Percentiles rank a stretch among this genome's conserved stretches.
Conservation (phyloP, 2,888 invertebrate genomes). For the Brachylomia viminalis region DNA sequence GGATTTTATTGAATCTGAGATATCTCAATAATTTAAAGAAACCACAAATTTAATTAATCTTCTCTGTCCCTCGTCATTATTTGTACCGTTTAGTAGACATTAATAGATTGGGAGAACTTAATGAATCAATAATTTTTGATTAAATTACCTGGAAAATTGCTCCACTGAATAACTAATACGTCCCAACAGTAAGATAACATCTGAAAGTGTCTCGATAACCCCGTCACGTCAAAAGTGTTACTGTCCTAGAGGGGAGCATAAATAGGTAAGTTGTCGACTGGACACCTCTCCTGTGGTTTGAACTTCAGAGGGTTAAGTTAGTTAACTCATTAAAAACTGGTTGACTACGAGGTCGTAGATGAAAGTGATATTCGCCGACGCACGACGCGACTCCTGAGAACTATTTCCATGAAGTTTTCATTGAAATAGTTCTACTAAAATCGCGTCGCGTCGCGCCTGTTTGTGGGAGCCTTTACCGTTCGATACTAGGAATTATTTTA, state of each 20-base stretch:
- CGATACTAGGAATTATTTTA: slow-evolving; percentile 40
- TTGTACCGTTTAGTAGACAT: background rate
- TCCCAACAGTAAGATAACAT: slow-evolving; percentile 51
- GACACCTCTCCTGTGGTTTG: slow-evolving; percentile 63
- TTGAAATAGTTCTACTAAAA: too few species aligned
- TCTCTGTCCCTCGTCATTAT: background rate
- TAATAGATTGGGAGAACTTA: slow-evolving; percentile 23
- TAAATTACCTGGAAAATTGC: slow-evolving; percentile 21
- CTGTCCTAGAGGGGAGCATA: slow-evolving; percentile 53
- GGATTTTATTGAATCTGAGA: background rate
- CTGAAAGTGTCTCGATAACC: slow-evolving; percentile 53
- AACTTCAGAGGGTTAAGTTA: slow-evolving; percentile 67
- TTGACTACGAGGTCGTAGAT: slow-evolving; percentile 60
- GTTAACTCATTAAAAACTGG: slow-evolving; percentile 70
- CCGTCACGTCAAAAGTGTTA: slow-evolving; percentile 60
- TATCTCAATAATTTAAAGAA: background rate
- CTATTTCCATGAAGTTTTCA: too few species aligned
- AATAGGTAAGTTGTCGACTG: slow-evolving; percentile 63
- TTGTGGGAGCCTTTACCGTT: too few species aligned
- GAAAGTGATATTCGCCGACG: slow-evolving; percentile 49
- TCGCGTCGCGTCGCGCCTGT: too few species aligned
- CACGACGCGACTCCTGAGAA: too few species aligned
- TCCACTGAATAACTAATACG: slow-evolving; percentile 34
- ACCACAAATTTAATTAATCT: background rate
- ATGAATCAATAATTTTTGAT: slow-evolving; percentile 27